Base-by-base conservation (phyloP, 2,888 invertebrate genomes). In the Leptogaster cylindrica region DNA sequence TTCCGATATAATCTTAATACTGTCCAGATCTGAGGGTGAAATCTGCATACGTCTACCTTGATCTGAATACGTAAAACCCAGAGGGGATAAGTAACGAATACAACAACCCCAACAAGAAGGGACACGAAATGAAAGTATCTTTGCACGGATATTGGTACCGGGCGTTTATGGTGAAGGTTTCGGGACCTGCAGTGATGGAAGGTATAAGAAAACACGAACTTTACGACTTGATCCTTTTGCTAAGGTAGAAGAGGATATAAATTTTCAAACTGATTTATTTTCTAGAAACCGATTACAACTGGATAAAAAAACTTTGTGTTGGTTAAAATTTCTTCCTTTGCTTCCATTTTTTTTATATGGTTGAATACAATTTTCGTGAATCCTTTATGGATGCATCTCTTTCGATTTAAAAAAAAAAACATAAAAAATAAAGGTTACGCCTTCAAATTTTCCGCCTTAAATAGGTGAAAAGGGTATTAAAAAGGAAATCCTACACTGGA, bases 181-280 rank as follows among this genome's bases (percentile, higher is more conserved):
- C n/a, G n/a, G 48, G 16, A 48, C 48, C 25, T 25, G 25, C 2
- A 46, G n/a, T 23, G 20, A 46, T 20, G 46, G 20, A 31, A 31
- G 1, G 46, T 20, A 44, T 36, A 61, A 61, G n/a, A n/a, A n/a
- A n/a, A n/a, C n/a, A n/a, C n/a, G n/a, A 61, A 61, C 61, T 61
- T 61, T 61, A 61, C 61, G 61, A 61, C 61, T 61, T 61, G 61
- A 61, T 61, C 61, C 61, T 44, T 61, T 41, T 41, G 44, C 44
- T 44, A 10, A 28, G 44, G 41, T 61, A 66, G 28, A 63, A 51
- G 65, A 63, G 66, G 50, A 63, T 68, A 68, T 68, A 68, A 68
- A 68, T 68, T 68, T 68, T 66, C 68, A 68, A 68, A 66, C 68
- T 68, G 68, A 68, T 68, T 68, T 68, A 68, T 68, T 66, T 66